A percentile compares a stretch with the other conserved stretches of the same genome.
phyloP scores from a whole-genome alignment of 2,888 invertebrate species.

The Teleiodes luculella region DNA sequence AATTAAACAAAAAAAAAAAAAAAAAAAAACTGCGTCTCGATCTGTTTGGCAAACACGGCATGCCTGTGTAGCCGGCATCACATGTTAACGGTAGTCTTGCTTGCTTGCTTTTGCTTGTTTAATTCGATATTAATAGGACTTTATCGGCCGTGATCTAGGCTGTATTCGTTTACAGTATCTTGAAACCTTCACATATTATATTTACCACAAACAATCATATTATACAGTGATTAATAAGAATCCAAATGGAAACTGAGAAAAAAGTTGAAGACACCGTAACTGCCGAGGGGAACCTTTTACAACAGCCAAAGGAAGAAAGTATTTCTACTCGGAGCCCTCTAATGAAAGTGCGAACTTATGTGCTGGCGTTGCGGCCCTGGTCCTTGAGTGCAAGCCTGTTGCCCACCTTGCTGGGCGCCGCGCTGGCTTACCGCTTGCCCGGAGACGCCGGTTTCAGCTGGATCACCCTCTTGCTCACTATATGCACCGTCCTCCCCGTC shows the following conservation, averaged over 20 bases:
- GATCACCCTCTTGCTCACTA: slow-evolving; percentile 87
- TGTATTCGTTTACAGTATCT: too few relatives aligned
- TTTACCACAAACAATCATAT: too few relatives aligned
- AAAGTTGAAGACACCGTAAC: slow-evolving; percentile 49
- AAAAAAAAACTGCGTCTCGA: too few relatives aligned
- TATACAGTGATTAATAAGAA: too few relatives aligned
- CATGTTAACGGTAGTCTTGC: too few relatives aligned
- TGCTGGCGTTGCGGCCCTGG: slow-evolving; percentile 95
- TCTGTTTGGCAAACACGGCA: too few relatives aligned
- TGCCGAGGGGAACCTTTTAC: slow-evolving; percentile 66
- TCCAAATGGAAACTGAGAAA: slow-evolving; percentile 39
- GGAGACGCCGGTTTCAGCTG: slow-evolving; percentile 87
- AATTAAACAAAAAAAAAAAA: too few relatives aligned
- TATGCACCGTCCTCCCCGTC: slow-evolving; percentile 92
- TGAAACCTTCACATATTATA: too few relatives aligned
- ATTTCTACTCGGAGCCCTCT: slow-evolving; percentile 73
- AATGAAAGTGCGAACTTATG: slow-evolving; percentile 93
- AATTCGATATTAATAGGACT: too few relatives aligned
- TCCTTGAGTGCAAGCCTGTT: slow-evolving; percentile 94
- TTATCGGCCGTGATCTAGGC: too few relatives aligned
- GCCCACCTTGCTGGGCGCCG: slow-evolving; percentile 93
- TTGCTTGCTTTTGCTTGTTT: too few relatives aligned
- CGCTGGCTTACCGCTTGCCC: slow-evolving; percentile 90
- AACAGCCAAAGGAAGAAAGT: slow-evolving; percentile 63
- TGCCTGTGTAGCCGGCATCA: too few relatives aligned